Evolutionary conservation across 2,888 invertebrate genomes (phyloP).

Genomic region (Agriopis aurantiaria): DNA sequence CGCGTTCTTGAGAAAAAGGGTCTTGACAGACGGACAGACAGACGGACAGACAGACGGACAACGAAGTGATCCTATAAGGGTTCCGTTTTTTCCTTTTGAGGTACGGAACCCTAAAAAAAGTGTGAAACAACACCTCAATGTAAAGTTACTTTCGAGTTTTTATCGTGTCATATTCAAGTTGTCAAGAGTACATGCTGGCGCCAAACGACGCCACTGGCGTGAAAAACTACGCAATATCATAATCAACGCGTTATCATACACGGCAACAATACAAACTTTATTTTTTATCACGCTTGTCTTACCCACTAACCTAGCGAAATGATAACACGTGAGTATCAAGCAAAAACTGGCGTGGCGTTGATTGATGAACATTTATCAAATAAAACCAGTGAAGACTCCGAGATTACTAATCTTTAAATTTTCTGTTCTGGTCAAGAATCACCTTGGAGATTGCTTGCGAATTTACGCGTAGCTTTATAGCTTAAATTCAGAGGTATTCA

Average conservation of each 20-base stretch:
- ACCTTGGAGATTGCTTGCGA: conserved; percentile 13
- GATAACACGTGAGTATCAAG: conserved; percentile 55
- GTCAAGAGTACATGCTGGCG: conserved; percentile 7
- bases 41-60: no score
- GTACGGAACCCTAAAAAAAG: no score
- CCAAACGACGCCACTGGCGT: conserved; percentile 19
- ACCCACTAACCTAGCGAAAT: conserved; percentile 74
- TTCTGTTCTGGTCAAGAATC: conserved; percentile 18
- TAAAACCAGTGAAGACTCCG: conserved; percentile 14
- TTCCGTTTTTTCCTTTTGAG: no score
- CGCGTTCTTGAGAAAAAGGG: no score
- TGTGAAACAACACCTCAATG: no score
- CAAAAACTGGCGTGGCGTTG: conserved; percentile 61
- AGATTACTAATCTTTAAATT: conserved; percentile 34
- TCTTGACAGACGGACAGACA: no score
- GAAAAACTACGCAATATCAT: conserved; percentile 22
- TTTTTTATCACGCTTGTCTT: conserved; percentile 55
- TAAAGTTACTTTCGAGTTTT: no score
- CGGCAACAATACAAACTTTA: conserved; percentile 30
- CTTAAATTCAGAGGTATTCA: neutral
- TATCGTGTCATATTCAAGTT: neutral
- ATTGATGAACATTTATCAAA: conserved; percentile 59
- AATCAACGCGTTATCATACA: conserved; percentile 29
- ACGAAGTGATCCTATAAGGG: no score
- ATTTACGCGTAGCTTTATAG: neutral